These are phyloP conservation scores for Aselliscus stoliczkanus DNA, from an alignment of 2,797 vertebrate species.

Conservation along the genomic window DNA sequence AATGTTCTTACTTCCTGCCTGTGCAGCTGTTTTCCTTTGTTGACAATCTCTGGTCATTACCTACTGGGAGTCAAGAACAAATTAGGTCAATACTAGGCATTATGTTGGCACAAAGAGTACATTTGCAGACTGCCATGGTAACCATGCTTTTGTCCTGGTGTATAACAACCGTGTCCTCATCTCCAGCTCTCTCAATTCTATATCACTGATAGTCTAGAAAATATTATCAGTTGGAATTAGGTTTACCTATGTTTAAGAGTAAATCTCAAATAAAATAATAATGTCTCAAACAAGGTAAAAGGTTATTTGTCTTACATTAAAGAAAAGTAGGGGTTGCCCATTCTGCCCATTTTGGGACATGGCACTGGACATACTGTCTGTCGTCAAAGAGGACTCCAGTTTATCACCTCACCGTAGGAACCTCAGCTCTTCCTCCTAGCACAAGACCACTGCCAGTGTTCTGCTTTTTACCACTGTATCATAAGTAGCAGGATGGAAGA, in stretches of 20 bases:
- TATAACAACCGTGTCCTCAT: background rate
- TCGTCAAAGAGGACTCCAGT: background rate
- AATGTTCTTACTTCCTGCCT: background rate
- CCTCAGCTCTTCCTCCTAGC: background rate
- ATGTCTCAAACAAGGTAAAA: background rate
- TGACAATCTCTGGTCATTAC: background rate
- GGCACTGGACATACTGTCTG: rapidly evolving
- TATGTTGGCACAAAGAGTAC: background rate
- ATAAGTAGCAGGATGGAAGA: background rate
- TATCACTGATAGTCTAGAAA: background rate
- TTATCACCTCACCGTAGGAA: background rate
- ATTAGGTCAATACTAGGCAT: background rate
- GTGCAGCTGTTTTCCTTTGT: background rate
- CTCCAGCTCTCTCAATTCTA: background rate
- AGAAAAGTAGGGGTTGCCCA: background rate
- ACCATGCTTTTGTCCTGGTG: background rate
- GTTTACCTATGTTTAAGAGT: background rate
- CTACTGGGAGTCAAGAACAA: background rate
- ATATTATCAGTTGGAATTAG: background rate
- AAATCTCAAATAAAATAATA: background rate
- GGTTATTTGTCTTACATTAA: background rate
- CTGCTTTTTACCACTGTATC: background rate
- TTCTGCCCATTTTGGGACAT: background rate
- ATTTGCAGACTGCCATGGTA: background rate
- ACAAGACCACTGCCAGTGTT: background rate